Percentiles rank a stretch among this genome's conserved stretches.
Evolutionary conservation across 2,888 invertebrate genomes (phyloP).

Genomic region (Machimus atricapillus): DNA sequence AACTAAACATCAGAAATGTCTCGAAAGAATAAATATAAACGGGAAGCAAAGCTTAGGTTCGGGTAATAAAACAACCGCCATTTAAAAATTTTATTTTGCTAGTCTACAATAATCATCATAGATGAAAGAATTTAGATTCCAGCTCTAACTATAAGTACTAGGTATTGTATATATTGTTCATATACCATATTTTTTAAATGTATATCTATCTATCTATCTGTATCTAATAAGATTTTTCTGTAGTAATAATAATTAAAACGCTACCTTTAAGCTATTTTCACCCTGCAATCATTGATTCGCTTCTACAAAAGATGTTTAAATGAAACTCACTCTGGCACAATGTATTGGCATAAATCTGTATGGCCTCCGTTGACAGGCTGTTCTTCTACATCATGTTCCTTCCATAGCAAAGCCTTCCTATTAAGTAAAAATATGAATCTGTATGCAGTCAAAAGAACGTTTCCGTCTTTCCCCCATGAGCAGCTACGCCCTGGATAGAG

Average conservation of each 20-base stretch:
- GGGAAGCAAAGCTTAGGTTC: background rate
- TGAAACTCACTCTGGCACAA: background rate
- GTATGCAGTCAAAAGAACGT: background rate
- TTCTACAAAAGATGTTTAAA: conserved; percentile 14
- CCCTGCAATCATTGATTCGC: background rate
- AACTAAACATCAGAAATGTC: too few species aligned
- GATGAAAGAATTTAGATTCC: too few species aligned
- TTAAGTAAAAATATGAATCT: background rate
- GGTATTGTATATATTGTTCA: too few species aligned
- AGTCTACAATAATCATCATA: too few species aligned
- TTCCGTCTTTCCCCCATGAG: background rate
- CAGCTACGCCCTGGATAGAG: background rate
- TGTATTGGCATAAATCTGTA: background rate
- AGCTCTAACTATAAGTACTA: too few species aligned
- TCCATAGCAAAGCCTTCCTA: background rate
- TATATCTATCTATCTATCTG: too few species aligned
- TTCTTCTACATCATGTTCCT: background rate
- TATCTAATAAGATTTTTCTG: conserved; percentile 4
- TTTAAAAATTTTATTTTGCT: too few species aligned
- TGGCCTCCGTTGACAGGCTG: background rate
- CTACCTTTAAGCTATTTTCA: conserved; percentile 18
- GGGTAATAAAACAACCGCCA: background rate
- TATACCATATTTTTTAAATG: too few species aligned
- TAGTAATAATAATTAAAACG: conserved; percentile 12
- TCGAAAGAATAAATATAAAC: too few species aligned